These are phyloP conservation scores for Trichopria drosophilae DNA, from an alignment of 2,888 invertebrate genomes.

Conservation along the genomic window DNA sequence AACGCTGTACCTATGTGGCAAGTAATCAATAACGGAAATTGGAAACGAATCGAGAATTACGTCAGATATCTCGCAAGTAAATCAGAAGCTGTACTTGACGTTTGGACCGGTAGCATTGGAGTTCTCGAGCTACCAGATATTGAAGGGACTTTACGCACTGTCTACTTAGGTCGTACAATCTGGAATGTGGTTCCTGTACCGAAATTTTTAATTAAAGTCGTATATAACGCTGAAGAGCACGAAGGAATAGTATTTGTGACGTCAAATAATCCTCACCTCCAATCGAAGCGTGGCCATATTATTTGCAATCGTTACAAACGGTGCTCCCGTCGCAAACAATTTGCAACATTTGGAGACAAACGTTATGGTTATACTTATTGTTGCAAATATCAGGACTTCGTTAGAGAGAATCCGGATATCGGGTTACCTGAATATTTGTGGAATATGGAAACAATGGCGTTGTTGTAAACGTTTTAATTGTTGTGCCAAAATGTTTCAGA, in stretches of 20 bases:
- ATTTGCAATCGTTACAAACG: conserved; percentile 4
- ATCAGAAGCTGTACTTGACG: conserved; percentile 44
- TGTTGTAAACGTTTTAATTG: too few species aligned
- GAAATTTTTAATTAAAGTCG: conserved; percentile 21
- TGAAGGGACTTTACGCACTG: too few species aligned
- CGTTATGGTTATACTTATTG: conserved; percentile 25
- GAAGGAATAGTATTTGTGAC: conserved; percentile 18
- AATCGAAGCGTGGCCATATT: not conserved
- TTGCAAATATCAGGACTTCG: conserved; percentile 18
- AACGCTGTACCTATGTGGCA: conserved; percentile 63
- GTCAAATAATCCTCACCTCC: conserved; percentile 15
- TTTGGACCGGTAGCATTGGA: conserved; percentile 53
- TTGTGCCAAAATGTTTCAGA: too few species aligned
- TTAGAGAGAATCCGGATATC: too few species aligned
- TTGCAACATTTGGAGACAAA: conserved; percentile 1
- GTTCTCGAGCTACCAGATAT: conserved; percentile 42
- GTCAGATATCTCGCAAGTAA: conserved; percentile 45
- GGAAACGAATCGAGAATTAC: conserved; percentile 54
- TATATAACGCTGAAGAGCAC: not conserved
- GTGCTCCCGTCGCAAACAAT: not conserved
- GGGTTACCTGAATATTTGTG: too few species aligned
- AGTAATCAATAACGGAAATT: conserved; percentile 57
- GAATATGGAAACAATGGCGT: too few species aligned
- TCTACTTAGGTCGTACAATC: conserved; percentile 1
- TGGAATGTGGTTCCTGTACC: conserved; percentile 17